phyloP scores from a whole-genome alignment of 1,140 invertebrate species.

The Drosophila nigrodunni region DNA sequence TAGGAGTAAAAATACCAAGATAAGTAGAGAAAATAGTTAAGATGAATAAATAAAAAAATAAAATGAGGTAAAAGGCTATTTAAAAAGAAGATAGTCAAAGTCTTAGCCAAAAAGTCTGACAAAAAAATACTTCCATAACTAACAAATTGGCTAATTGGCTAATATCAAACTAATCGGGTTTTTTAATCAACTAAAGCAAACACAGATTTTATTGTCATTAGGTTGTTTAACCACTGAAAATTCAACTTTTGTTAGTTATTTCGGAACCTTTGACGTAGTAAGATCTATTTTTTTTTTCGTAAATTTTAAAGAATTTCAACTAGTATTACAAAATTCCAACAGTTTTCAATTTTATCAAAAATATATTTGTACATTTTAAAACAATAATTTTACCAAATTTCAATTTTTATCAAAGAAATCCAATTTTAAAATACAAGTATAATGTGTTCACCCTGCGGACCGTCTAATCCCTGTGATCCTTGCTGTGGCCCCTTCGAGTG shows the following conservation, averaged over 20 bases:
- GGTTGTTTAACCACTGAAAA: too few relatives aligned
- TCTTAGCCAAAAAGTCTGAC: too few relatives aligned
- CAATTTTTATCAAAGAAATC: conserved; percentile 27
- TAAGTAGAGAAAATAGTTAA: too few relatives aligned
- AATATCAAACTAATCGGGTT: background rate
- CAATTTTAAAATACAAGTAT: background rate
- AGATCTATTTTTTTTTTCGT: background rate
- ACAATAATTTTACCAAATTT: conserved; percentile 10
- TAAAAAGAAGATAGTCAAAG: background rate
- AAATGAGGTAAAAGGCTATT: too few relatives aligned
- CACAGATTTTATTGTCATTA: too few relatives aligned
- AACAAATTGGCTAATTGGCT: too few relatives aligned
- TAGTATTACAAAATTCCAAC: background rate
- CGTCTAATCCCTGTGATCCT: background rate
- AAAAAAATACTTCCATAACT: too few relatives aligned
- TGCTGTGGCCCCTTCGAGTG: background rate
- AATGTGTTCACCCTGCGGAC: background rate
- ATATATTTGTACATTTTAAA: background rate
- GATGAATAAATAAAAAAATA: too few relatives aligned
- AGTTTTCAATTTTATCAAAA: background rate
- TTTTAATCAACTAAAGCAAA: too few relatives aligned
- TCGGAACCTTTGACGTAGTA: background rate
- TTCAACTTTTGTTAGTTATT: background rate
- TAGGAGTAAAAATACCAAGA: too few relatives aligned
- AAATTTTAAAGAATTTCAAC: background rate